A percentile compares a stretch with the other conserved stretches of the same genome.
Conservation (phyloP, 2,888 invertebrate species). For the Seladonia tumulorum region DNA sequence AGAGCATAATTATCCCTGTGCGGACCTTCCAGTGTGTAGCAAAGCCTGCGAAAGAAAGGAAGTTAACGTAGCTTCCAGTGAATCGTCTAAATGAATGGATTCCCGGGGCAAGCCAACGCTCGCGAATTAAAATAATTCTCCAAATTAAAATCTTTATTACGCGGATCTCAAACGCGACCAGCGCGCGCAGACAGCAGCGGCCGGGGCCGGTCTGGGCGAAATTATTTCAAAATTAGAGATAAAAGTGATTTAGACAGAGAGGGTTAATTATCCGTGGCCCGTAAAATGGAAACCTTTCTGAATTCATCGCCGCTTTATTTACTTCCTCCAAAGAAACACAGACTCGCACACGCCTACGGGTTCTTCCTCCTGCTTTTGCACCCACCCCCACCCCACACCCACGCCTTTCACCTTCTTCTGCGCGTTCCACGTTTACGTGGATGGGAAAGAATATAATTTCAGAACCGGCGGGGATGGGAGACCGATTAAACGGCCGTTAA, state of each 20-base stretch:
- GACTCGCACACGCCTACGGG: conserved; percentile 3
- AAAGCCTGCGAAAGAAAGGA: conserved; percentile 8
- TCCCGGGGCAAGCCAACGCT: not conserved
- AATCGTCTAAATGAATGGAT: not conserved
- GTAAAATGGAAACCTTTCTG: conserved; percentile 41
- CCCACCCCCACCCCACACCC: too few relatives aligned
- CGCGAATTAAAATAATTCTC: conserved; percentile 27
- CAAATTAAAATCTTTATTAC: conserved; percentile 42
- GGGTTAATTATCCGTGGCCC: conserved; percentile 39
- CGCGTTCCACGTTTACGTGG: not conserved
- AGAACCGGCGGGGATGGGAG: not conserved
- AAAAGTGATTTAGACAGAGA: conserved; percentile 43
- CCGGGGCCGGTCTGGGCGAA: not conserved
- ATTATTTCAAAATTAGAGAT: conserved; percentile 54
- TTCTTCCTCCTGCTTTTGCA: not conserved
- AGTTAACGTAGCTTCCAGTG: conserved; percentile 4
- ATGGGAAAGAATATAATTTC: conserved; percentile 32
- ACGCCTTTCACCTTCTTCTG: not conserved
- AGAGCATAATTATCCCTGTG: not conserved
- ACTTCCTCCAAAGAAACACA: conserved; percentile 40
- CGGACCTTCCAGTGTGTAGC: not conserved
- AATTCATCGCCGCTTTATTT: conserved; percentile 27
- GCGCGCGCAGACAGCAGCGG: not conserved
- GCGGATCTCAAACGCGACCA: conserved; percentile 7
- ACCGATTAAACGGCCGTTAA: conserved; percentile 44